Evolutionary conservation across 2,888 invertebrate genomes (phyloP).

Genomic region (Cephalotes varians): DNA sequence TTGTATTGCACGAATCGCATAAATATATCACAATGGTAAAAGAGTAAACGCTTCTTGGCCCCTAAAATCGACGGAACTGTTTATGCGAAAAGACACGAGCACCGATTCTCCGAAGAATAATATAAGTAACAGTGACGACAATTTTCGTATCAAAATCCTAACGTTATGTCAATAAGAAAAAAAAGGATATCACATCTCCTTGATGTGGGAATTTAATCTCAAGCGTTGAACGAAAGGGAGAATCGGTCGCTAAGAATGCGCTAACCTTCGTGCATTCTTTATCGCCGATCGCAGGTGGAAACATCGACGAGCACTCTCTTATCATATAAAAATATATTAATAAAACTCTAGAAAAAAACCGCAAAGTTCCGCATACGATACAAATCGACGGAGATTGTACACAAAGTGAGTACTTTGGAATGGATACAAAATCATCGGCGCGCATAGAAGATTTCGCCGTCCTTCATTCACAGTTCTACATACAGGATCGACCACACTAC

Average conservation of each 20-base stretch:
- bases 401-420: conserved; percentile 13
- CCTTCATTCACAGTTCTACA: conserved; percentile 13
- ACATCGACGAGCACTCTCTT: background rate
- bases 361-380: conserved; percentile 6
- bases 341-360: background rate
- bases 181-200: background rate
- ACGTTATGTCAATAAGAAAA: background rate
- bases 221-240: background rate
- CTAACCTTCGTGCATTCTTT: background rate
- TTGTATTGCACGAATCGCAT: background rate
- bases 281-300: background rate
- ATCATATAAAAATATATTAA: background rate
- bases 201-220: conserved; percentile 12
- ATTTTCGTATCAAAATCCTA: background rate
- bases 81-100: conserved; percentile 15
- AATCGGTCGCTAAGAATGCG: conserved; percentile 11
- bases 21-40: conserved; percentile 16
- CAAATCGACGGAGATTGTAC: background rate
- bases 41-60: conserved; percentile 14
- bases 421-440: conserved; percentile 11
- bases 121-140: conserved; percentile 10
- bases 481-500: conserved; percentile 14
- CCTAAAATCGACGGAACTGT: conserved; percentile 13
- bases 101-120: conserved; percentile 17
- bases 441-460: conserved; percentile 17